Evolutionary conservation across 1,140 invertebrate species (phyloP).

Genomic region (Leptonema lineaticorne): DNA sequence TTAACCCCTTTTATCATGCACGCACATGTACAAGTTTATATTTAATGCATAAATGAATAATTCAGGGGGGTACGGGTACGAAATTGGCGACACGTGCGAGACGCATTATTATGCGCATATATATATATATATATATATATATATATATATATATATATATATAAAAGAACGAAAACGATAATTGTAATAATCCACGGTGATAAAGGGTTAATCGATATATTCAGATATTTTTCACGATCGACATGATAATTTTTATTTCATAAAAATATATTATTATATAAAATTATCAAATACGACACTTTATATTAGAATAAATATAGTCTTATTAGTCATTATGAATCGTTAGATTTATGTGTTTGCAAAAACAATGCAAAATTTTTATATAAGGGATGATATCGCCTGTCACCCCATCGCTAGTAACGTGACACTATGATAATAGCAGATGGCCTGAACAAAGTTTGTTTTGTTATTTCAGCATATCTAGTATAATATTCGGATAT

Average conservation of each 20-base stretch:
- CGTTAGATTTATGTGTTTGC: constrained; percentile 27
- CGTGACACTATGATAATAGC: constrained; percentile 19
- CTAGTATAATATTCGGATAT: too few relatives aligned
- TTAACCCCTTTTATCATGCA: background rate
- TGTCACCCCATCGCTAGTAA: constrained; percentile 2
- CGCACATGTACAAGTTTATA: too few relatives aligned
- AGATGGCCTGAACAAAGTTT: background rate
- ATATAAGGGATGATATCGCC: background rate
- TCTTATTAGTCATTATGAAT: too few relatives aligned
- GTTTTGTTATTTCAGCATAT: constrained; percentile 4
- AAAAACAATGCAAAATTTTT: constrained; percentile 40
- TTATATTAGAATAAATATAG: too few relatives aligned
- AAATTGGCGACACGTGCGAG: constrained; percentile 37
- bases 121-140: too few relatives aligned
- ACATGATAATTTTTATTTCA: background rate
- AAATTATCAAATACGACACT: too few relatives aligned
- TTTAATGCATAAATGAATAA: constrained; percentile 39
- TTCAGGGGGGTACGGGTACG: constrained; percentile 9
- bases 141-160: too few relatives aligned
- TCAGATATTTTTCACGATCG: background rate
- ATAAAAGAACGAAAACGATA: too few relatives aligned
- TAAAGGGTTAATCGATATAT: constrained; percentile 9
- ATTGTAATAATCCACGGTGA: background rate
- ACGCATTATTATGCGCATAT: constrained; percentile 30
- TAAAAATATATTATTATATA: background rate